Conservation (phyloP, 2,113 vertebrate species). For the Nerophis lumbriciformis region DNA sequence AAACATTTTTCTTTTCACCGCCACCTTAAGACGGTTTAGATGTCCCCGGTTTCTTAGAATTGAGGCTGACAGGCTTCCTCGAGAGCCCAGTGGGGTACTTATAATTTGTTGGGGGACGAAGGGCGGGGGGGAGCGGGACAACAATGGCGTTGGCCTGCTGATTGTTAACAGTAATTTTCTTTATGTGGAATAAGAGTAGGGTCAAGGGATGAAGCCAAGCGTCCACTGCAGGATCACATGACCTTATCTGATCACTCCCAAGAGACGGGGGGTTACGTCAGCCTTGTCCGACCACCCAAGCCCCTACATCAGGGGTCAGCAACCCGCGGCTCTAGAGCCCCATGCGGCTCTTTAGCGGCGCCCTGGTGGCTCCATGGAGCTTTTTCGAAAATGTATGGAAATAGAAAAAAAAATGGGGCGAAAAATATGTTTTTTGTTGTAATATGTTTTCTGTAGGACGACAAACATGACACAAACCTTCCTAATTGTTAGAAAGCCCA, state of each 20-base stretch:
- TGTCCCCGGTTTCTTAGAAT: conserved; percentile 53
- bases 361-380: too few relatives aligned
- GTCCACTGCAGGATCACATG: conserved; percentile 58
- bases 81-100: conserved; percentile 65
- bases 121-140: conserved; percentile 48
- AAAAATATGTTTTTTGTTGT: too few relatives aligned
- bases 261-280: conserved; percentile 58
- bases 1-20: conserved; percentile 60
- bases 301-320: background rate
- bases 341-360: too few relatives aligned
- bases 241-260: conserved; percentile 49
- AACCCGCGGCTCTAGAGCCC: too few relatives aligned
- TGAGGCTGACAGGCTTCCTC: conserved; percentile 58
- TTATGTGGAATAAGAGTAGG: conserved; percentile 54
- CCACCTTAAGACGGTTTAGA: conserved; percentile 51
- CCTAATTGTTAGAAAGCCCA: too few relatives aligned
- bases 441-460: too few relatives aligned
- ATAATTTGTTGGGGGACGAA: conserved; percentile 62
- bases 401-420: too few relatives aligned
- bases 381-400: too few relatives aligned
- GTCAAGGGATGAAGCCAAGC: conserved; percentile 50
- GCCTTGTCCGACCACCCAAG: conserved; percentile 51
- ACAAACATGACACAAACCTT: too few relatives aligned
- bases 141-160: conserved; percentile 63
- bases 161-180: conserved; percentile 66